Base-by-base conservation (phyloP, 2,888 invertebrate genomes). In the Andrena minutula region DNA sequence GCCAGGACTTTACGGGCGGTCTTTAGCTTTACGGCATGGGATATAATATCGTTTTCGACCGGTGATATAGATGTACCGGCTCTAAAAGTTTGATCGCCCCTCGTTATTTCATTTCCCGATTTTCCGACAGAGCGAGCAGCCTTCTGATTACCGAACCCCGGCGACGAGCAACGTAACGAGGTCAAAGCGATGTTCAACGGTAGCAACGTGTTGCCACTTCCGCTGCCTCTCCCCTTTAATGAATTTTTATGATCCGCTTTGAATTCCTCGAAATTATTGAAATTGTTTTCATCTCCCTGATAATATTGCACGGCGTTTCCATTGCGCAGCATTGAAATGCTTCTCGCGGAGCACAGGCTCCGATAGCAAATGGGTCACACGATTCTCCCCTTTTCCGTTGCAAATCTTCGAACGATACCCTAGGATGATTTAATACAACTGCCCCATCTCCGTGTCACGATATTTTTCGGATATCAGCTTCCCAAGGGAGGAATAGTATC, bases 21-120 rank as follows among this genome's bases (percentile, higher is more conserved):
- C 64, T 64, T 32, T 47, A 28, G 47, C 75, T 85, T 82, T 75
- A 78, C 69, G 75, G 28, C 23, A n/a, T 10, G 16, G 6, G 51
- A 23, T 58, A 60, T 75, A 82, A 78, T 75, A 66, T 69, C 69
- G 56, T 63, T 75, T 41, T 32, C 49, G 20, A 47, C 6, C 70
- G 61, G 28, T 26, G 47, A 23, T 16, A 28, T 23, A 28, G 26
- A 47, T 35, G 28, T 26, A 8, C 16, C 41, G 23, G 3, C 30
- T 23, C 56, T 61, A 56, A 84, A 86, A 75, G 61, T 79, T 84
- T 75, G 68, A 81, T 79, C 71, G 32, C 8, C 53, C 49, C 58
- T 68, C 70, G 72, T 79, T 86, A 85, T 82, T 77, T 85, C 63
- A 86, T 86, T 83, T 78, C 64, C 71, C 53, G 76, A 79, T 86